A percentile compares a stretch with the other conserved stretches of the same genome.
Evolutionary conservation across 64 coral and sea anemone genomes (phyloP).

Genomic region (Dendrophyllia cribrosa): DNA sequence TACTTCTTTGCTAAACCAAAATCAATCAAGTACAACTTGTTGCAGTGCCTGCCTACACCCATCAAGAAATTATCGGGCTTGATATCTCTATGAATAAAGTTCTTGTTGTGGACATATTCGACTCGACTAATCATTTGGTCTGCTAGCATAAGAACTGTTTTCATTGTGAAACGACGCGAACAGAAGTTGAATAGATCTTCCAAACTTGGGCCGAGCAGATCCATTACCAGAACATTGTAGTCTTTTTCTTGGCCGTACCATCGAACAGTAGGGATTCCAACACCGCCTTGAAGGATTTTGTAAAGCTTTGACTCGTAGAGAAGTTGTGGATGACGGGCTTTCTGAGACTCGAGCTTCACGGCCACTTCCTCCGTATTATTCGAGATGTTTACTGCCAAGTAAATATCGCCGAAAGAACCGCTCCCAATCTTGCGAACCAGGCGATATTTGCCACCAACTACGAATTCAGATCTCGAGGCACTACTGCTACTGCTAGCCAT

Average conservation of each 20-base stretch:
- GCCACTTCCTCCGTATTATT: slow-evolving; percentile 93
- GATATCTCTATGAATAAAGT: slow-evolving; percentile 99
- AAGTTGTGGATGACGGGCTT: slow-evolving; percentile 99
- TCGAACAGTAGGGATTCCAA: slow-evolving; percentile 93
- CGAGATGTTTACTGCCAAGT: slow-evolving; percentile 89
- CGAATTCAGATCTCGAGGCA: slow-evolving; percentile 80
- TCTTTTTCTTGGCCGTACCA: slow-evolving; percentile 98
- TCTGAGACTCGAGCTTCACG: slow-evolving; percentile 96
- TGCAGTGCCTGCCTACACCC: slow-evolving; percentile 97
- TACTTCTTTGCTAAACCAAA: slow-evolving; percentile 99
- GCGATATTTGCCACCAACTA: slow-evolving; percentile 97
- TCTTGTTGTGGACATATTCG: slow-evolving; percentile 99
- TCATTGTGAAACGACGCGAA: slow-evolving; percentile 99
- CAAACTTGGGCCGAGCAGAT: slow-evolving; percentile 96
- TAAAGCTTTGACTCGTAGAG: slow-evolving; percentile 99
- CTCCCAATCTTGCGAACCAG: slow-evolving; percentile 98
- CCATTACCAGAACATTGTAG: slow-evolving; percentile 97
- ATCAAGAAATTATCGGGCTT: slow-evolving; percentile 99
- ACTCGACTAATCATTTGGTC: slow-evolving; percentile 99
- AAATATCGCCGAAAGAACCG: slow-evolving; percentile 99
- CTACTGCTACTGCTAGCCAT: slow-evolving; percentile 94
- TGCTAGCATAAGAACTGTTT: slow-evolving; percentile 98
- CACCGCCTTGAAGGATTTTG: slow-evolving; percentile 95
- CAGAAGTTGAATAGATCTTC: slow-evolving; percentile 99
- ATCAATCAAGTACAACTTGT: slow-evolving; percentile 99